A percentile compares a stretch with the other conserved stretches of the same genome.
These are phyloP conservation scores for Trichopria drosophilae DNA, from an alignment of 2,888 invertebrate species.

Conservation along the genomic window DNA sequence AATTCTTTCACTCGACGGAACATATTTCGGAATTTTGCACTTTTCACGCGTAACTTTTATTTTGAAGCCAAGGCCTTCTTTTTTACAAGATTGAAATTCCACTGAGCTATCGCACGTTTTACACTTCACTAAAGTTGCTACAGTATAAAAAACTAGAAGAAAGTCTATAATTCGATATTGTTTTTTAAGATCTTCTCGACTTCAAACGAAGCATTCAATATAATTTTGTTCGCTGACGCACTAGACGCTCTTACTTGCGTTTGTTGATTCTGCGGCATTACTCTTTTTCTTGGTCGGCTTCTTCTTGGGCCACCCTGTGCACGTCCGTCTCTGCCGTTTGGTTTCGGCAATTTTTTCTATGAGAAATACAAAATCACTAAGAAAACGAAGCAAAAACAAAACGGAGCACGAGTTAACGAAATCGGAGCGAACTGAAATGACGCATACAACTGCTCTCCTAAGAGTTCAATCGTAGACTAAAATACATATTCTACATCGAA, in stretches of 20 bases:
- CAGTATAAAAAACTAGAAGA: constrained; percentile 31
- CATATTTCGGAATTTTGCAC: constrained; percentile 22
- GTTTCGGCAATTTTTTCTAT: constrained; percentile 1
- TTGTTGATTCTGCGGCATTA: constrained; percentile 17
- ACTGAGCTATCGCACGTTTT: constrained; percentile 32
- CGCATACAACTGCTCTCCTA: too few relatives aligned
- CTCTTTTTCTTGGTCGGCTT: constrained; percentile 3
- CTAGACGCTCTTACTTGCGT: constrained; percentile 21
- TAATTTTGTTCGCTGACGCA: constrained; percentile 31
- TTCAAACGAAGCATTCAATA: not conserved
- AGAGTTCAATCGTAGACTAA: too few relatives aligned
- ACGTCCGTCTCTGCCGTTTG: constrained; percentile 3
- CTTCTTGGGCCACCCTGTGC: constrained; percentile 5
- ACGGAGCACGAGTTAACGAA: constrained; percentile 2
- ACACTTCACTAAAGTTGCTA: constrained; percentile 36
- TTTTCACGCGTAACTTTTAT: constrained; percentile 25
- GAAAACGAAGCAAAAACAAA: constrained; percentile 1
- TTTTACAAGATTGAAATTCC: constrained; percentile 28
- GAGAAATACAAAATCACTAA: constrained; percentile 2
- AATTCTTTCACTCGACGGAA: constrained; percentile 32
- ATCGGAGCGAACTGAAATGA: too few relatives aligned
- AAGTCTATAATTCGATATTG: constrained; percentile 34
- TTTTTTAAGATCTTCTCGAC: constrained; percentile 28
- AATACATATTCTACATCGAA: too few relatives aligned
- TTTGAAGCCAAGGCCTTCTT: constrained; percentile 30